phyloP scores from a whole-genome alignment of 2,797 vertebrate genomes.

The Anguilla anguilla region DNA sequence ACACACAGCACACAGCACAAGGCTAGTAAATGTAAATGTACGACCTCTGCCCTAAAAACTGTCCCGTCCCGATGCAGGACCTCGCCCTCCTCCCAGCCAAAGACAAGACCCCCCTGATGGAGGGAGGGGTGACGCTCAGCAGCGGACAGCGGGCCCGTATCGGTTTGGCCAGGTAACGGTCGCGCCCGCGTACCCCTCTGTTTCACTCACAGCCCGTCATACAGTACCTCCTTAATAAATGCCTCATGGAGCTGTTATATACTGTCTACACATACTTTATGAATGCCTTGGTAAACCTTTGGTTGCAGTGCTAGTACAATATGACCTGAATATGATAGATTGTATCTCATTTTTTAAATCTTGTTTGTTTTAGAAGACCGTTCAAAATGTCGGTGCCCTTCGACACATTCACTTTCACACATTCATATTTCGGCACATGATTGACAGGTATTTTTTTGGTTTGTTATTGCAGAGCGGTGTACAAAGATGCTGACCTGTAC shows the following conservation, averaged over 20 bases:
- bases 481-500: conserved; percentile 97
- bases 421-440: not conserved
- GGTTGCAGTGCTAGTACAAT: no score
- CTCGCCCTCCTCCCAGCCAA: conserved; percentile 88
- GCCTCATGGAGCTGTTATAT: no score
- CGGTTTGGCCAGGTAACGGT: conserved; percentile 86
- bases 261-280: not conserved
- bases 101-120: conserved; percentile 85
- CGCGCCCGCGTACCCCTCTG: not conserved
- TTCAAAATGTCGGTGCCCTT: not conserved
- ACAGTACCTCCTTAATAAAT: no score
- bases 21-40: not conserved
- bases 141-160: conserved; percentile 95
- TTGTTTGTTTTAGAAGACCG: no score
- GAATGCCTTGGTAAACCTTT: no score
- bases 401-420: not conserved
- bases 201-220: no score
- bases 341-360: no score
- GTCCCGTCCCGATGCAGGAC: conserved; percentile 74
- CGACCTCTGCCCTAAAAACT: not conserved
- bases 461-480: conserved; percentile 82
- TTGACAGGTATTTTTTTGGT: not conserved
- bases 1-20: no score
- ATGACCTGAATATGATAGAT: no score
- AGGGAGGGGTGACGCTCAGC: conserved; percentile 92